These are phyloP conservation scores for Trachurus trachurus DNA, from an alignment of 2,797 vertebrate species.

Conservation along the genomic window DNA sequence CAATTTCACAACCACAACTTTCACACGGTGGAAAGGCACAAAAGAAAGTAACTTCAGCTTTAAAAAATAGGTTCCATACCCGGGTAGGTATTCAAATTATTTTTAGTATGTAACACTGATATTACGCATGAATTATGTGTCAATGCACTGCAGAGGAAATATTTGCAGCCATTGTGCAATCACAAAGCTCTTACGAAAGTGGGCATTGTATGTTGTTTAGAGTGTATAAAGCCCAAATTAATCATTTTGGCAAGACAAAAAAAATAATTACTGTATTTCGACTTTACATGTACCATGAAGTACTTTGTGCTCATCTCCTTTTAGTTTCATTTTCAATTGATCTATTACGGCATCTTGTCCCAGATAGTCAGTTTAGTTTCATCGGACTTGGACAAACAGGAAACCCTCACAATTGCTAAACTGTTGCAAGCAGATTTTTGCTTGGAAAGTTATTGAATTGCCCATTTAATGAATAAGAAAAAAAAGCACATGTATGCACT, in stretches of 20 bases:
- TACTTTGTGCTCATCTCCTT: neutral
- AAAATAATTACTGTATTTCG: too few relatives aligned
- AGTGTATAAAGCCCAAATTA: neutral
- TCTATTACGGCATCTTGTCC: neutral
- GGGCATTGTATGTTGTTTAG: neutral
- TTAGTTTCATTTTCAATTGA: neutral
- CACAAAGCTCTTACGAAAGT: neutral
- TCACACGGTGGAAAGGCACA: conserved; percentile 1
- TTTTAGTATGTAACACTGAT: conserved; percentile 7
- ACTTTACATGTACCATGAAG: neutral
- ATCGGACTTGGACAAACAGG: neutral
- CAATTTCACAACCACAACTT: too few relatives aligned
- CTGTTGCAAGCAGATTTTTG: too few relatives aligned
- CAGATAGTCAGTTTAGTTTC: neutral
- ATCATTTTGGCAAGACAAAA: too few relatives aligned
- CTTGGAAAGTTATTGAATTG: too few relatives aligned
- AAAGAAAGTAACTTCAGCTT: too few relatives aligned
- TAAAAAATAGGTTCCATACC: too few relatives aligned
- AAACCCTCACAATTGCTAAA: neutral
- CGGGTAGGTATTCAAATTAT: too few relatives aligned
- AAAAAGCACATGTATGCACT: too few relatives aligned
- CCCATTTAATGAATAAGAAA: too few relatives aligned
- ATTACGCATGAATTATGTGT: neutral
- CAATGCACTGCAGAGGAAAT: neutral
- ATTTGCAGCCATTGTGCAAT: neutral